Conservation (phyloP, 2,888 invertebrate genomes). For the Drosophila subsilvestris region DNA sequence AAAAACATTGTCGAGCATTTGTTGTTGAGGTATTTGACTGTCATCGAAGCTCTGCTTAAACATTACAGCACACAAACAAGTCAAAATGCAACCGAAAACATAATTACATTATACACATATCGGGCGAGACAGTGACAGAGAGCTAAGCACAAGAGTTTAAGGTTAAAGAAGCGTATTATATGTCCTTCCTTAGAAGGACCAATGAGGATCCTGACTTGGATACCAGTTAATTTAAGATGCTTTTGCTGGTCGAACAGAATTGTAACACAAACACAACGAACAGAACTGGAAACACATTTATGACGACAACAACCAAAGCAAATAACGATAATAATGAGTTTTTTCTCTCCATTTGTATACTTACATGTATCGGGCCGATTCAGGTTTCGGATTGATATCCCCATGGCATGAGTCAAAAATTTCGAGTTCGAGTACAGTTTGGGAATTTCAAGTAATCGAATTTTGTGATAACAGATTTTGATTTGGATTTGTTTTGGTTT, state of each 20-base stretch:
- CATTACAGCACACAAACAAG: conserved; percentile 79
- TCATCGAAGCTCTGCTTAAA: conserved; percentile 82
- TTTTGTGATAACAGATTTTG: conserved; percentile 64
- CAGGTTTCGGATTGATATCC: conserved; percentile 39
- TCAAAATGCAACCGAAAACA: conserved; percentile 58
- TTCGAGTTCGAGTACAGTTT: conserved; percentile 58
- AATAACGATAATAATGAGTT: conserved; percentile 71
- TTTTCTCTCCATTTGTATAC: conserved; percentile 57
- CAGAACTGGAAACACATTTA: conserved; percentile 71
- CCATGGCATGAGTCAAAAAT: conserved; percentile 57
- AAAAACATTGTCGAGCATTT: conserved; percentile 56
- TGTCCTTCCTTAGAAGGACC: background rate
- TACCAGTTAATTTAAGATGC: conserved; percentile 4
- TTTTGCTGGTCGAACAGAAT: conserved; percentile 44
- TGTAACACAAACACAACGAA: conserved; percentile 71
- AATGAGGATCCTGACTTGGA: conserved; percentile 24
- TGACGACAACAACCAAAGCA: conserved; percentile 77
- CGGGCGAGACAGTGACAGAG: conserved; percentile 61
- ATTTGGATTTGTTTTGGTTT: conserved; percentile 36
- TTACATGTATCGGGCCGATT: conserved; percentile 58
- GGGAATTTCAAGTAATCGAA: conserved; percentile 54
- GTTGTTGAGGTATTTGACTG: conserved; percentile 63
- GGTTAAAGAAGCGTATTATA: conserved; percentile 26
- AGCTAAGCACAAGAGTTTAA: conserved; percentile 42
- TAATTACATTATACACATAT: conserved; percentile 50